These are phyloP conservation scores for Rhopalosiphum nymphaeae DNA, from an alignment of 2,888 invertebrate genomes.

Conservation along the genomic window DNA sequence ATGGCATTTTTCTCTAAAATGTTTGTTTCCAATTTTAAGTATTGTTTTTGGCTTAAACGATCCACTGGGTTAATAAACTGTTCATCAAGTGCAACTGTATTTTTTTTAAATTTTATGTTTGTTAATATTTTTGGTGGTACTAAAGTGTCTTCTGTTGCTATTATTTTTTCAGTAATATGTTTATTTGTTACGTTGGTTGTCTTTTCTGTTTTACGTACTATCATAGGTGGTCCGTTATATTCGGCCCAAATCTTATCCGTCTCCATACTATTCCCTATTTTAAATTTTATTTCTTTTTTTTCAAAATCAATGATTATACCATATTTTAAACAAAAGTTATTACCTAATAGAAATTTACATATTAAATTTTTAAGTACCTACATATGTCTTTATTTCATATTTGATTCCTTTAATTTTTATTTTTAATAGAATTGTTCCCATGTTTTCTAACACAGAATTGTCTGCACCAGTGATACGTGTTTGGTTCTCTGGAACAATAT, in stretches of 20 bases:
- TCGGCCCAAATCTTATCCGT: too few species aligned
- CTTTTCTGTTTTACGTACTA: too few species aligned
- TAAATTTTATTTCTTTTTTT: too few species aligned
- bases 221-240: too few species aligned
- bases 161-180: background rate
- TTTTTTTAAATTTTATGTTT: conserved; percentile 1
- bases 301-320: too few species aligned
- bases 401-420: background rate
- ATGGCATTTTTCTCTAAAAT: background rate
- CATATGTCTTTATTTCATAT: background rate
- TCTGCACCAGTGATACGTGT: conserved; percentile 22
- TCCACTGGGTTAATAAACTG: background rate
- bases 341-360: too few species aligned
- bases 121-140: background rate
- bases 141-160: background rate
- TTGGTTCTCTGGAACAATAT: background rate
- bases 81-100: background rate
- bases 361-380: too few species aligned
- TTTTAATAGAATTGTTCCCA: background rate
- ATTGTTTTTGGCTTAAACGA: background rate
- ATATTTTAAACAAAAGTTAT: too few species aligned
- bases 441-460: background rate
- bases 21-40: background rate
- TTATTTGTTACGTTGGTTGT: background rate
- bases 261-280: too few species aligned